Conservation (phyloP, 2,113 vertebrate species). For the Xiphophorus couchianus region DNA sequence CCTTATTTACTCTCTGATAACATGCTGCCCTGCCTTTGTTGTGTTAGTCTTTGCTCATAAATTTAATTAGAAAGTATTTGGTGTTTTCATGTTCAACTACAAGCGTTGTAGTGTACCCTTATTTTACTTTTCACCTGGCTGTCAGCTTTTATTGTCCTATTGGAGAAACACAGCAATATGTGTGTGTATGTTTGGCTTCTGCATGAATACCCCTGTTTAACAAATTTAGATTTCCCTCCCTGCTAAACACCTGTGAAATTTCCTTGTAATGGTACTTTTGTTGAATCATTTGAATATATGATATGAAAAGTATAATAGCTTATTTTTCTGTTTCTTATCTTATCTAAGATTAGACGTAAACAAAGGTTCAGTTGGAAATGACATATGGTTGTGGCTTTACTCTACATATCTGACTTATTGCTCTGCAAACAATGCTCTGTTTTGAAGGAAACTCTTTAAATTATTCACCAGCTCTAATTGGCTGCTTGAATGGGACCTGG, state of each 20-base stretch:
- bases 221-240: slow-evolving; percentile 22
- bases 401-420: slow-evolving; percentile 30
- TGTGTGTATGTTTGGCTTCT: slow-evolving; percentile 29
- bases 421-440: slow-evolving; percentile 37
- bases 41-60: slow-evolving; percentile 11
- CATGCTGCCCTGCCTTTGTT: slow-evolving; percentile 12
- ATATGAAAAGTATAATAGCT: slow-evolving; percentile 5
- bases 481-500: slow-evolving; percentile 44
- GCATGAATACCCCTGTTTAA: slow-evolving; percentile 29
- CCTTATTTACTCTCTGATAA: slow-evolving; percentile 32
- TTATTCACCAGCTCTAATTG: slow-evolving; percentile 73
- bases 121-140: background rate
- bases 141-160: slow-evolving; percentile 12
- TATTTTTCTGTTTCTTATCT: slow-evolving; percentile 8
- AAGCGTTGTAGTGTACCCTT: slow-evolving; percentile 9
- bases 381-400: slow-evolving; percentile 1
- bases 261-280: slow-evolving; percentile 3
- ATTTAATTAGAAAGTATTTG: slow-evolving; percentile 14
- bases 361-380: slow-evolving; percentile 5
- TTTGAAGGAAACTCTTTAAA: slow-evolving; percentile 61
- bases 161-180: background rate
- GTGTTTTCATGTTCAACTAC: background rate
- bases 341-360: background rate
- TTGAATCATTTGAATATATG: slow-evolving; percentile 5
- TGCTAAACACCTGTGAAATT: background rate